Conservation (phyloP, 2,113 vertebrate genomes). For the Cepphus grylle region DNA sequence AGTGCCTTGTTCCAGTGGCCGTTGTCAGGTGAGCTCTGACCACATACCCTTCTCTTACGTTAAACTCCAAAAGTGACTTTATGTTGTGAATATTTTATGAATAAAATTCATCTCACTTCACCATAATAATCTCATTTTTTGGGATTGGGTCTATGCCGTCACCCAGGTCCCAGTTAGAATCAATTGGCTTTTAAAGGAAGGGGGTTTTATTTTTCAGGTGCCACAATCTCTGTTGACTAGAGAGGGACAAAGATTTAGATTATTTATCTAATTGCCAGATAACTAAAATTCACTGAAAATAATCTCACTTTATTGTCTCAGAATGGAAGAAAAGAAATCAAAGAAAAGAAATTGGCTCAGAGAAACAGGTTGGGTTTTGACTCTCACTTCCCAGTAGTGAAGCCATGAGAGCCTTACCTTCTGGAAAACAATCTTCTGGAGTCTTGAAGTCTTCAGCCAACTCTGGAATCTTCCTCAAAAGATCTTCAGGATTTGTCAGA, state of each 20-base stretch:
- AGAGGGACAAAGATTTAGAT: not conserved
- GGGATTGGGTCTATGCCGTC: accelerated
- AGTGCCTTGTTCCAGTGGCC: not conserved
- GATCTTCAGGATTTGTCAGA: slow-evolving; percentile 81
- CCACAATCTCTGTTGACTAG: not conserved
- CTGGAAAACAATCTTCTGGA: slow-evolving; percentile 89
- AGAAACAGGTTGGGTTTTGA: not conserved
- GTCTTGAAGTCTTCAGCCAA: slow-evolving; percentile 80
- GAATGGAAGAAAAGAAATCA: not conserved
- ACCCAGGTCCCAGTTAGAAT: not conserved
- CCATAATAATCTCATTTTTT: not conserved
- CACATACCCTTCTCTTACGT: accelerated
- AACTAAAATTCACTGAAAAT: not conserved
- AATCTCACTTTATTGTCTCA: not conserved
- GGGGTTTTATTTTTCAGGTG: not conserved
- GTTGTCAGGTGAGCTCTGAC: not conserved
- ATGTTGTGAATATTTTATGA: not conserved
- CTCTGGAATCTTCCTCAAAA: slow-evolving; percentile 79
- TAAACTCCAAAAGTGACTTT: not conserved
- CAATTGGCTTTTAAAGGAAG: not conserved
- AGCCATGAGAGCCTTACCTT: slow-evolving; percentile 72
- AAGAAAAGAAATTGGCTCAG: not conserved
- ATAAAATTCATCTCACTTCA: not conserved
- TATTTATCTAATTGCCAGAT: not conserved
- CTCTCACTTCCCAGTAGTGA: not conserved